These are phyloP conservation scores for Montipora cactus DNA, from an alignment of 64 coral and sea anemone genomes.

Conservation along the genomic window DNA sequence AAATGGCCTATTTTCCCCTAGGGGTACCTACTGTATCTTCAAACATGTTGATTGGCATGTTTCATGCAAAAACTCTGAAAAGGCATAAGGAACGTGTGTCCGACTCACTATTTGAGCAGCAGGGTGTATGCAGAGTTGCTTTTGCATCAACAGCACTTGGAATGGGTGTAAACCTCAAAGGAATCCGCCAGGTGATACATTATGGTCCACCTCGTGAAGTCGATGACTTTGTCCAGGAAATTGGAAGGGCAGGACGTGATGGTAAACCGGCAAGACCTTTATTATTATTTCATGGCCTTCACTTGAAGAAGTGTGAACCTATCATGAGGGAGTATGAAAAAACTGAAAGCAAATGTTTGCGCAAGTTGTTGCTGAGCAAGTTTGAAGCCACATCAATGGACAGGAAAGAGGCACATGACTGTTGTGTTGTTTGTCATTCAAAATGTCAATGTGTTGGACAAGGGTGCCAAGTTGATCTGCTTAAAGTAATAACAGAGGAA, in stretches of 20 bases:
- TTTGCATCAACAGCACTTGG: conserved; percentile 69
- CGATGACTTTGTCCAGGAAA: conserved; percentile 66
- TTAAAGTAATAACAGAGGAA: not conserved
- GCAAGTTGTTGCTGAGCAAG: not conserved
- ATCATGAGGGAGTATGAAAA: conserved; percentile 42
- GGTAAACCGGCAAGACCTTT: conserved; percentile 34
- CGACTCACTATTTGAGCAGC: conserved; percentile 1
- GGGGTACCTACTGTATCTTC: not conserved
- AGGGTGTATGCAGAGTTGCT: conserved; percentile 62
- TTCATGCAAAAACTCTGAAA: conserved; percentile 63
- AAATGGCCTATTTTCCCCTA: conserved; percentile 13
- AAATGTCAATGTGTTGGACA: conserved; percentile 11
- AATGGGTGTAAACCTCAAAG: conserved; percentile 32
- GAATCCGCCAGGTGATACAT: not conserved
- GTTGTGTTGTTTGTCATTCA: conserved; percentile 35
- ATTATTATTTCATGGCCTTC: conserved; percentile 21
- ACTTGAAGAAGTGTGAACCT: conserved; percentile 53
- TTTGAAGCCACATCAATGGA: conserved; percentile 6
- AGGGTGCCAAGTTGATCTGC: not conserved
- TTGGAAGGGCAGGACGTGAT: conserved; percentile 58
- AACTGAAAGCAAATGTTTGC: not conserved
- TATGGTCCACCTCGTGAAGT: conserved; percentile 7
- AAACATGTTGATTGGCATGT: conserved; percentile 72
- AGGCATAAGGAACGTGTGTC: conserved; percentile 54
- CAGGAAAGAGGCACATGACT: not conserved